phyloP scores from a whole-genome alignment of 2,888 invertebrate species.

The Unio pictorum region DNA sequence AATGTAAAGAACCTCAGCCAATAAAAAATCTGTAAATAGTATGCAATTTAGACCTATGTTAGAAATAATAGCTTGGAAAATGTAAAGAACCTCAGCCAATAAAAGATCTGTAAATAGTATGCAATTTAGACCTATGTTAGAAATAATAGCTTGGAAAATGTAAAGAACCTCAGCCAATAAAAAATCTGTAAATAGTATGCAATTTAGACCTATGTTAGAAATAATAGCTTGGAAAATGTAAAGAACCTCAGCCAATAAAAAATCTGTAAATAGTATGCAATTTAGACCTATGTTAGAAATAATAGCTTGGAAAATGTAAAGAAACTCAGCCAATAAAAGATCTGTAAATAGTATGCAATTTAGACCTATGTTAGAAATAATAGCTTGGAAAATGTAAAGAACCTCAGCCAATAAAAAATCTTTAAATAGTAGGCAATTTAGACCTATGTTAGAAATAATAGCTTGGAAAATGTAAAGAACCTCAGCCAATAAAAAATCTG shows the following conservation, averaged over 20 bases:
- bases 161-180: neutral
- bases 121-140: slow-evolving; percentile 9
- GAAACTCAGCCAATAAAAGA: neutral
- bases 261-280: slow-evolving; percentile 10
- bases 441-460: slow-evolving; percentile 1
- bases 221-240: too few relatives aligned
- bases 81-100: too few relatives aligned
- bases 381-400: too few relatives aligned
- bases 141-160: too few relatives aligned
- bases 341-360: slow-evolving; percentile 11
- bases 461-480: too few relatives aligned
- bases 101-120: slow-evolving; percentile 8
- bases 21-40: slow-evolving; percentile 8
- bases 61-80: too few relatives aligned
- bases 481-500: slow-evolving; percentile 2
- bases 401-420: neutral
- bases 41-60: slow-evolving; percentile 10
- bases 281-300: slow-evolving; percentile 5
- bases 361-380: slow-evolving; percentile 2
- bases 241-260: neutral
- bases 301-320: too few relatives aligned
- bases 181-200: slow-evolving; percentile 10
- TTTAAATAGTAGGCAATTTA: slow-evolving; percentile 10
- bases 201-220: slow-evolving; percentile 8
- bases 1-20: too few relatives aligned